Evolutionary conservation across 2,888 invertebrate species (phyloP).

Genomic region (Drosophila ochracea): DNA sequence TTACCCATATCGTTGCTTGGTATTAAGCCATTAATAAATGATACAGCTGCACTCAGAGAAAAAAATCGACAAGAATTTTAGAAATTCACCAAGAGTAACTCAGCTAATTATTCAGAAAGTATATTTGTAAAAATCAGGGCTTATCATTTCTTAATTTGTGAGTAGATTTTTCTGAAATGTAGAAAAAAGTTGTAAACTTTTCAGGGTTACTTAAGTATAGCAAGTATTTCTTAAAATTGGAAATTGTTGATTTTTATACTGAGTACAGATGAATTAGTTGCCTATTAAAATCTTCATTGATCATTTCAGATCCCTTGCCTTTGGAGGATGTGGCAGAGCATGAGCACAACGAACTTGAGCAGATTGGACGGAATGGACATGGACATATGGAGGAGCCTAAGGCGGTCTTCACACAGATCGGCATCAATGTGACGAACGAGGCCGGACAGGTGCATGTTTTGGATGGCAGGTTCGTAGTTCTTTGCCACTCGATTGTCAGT

Average conservation of each 20-base stretch:
- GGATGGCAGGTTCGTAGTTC: conserved; percentile 82
- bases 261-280: background rate
- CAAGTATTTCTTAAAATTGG: too few species aligned
- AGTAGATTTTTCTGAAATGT: too few species aligned
- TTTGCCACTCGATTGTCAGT: conserved; percentile 62
- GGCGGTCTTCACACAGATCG: conserved; percentile 77
- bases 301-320: conserved; percentile 80
- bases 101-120: background rate
- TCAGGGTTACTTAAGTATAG: too few species aligned
- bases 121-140: too few species aligned
- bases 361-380: conserved; percentile 60
- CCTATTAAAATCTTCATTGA: background rate
- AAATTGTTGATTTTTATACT: background rate
- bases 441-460: conserved; percentile 83
- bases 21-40: conserved; percentile 11
- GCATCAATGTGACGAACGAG: conserved; percentile 85
- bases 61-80: background rate
- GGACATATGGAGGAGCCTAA: conserved; percentile 57
- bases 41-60: background rate
- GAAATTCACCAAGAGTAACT: background rate
- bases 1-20: conserved; percentile 36
- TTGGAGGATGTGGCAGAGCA: conserved; percentile 71
- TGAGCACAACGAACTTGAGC: conserved; percentile 14
- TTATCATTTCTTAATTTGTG: too few species aligned
- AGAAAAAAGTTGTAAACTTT: background rate